Evolutionary conservation across 35 echinoderm and acorn worm species (phyloP), one percentile per base, ranked within the genome.

Genomic region (Apostichopus parvimensis): DNA sequence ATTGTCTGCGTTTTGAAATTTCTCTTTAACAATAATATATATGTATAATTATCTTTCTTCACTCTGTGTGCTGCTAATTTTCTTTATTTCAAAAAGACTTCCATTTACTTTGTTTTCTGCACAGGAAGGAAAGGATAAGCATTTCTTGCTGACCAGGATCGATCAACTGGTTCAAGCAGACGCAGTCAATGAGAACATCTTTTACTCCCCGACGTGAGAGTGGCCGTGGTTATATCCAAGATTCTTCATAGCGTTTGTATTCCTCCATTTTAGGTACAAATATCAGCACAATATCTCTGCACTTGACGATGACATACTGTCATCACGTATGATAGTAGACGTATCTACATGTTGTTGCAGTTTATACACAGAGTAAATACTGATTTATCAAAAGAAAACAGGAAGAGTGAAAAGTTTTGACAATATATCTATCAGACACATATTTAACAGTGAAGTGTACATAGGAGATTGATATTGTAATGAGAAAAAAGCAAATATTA

Each of bases 121-220:
- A 79, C 90, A 91, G 90, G 90, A 91, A 79, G 90, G 90, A 79
- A 70, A 56, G 17, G 90, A 91, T 61, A 91, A 91, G 79, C 94
- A 98, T 18, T 95, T 95, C 66, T 79, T 95, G 77, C 92, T 98
- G 53, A 93, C 93, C 13, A 87, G 96, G 71, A 94, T 98, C 5
- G 83, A 98, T 26, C 92, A 98, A 22, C 64, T 87, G 59, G 64
- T 26, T 53, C 58, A 22, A 28, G 59, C 18, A n/a, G 85, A 87
- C 4, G 21, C 25, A 59, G 20, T 13, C 59, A 58, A 9, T 11
- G 54, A 85, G 82, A 54, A 85, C 21, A 54, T 56, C 45, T 85
- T 85, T 85, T 59, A 85, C 82, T 53, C 8, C 1, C 82, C 23
- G 77, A 79, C 4, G 21, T 79, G 77, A 79, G 77, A 79, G 21